Evolutionary conservation across 2,888 invertebrate genomes (phyloP).

Genomic region (Gymnosoma rotundatum): DNA sequence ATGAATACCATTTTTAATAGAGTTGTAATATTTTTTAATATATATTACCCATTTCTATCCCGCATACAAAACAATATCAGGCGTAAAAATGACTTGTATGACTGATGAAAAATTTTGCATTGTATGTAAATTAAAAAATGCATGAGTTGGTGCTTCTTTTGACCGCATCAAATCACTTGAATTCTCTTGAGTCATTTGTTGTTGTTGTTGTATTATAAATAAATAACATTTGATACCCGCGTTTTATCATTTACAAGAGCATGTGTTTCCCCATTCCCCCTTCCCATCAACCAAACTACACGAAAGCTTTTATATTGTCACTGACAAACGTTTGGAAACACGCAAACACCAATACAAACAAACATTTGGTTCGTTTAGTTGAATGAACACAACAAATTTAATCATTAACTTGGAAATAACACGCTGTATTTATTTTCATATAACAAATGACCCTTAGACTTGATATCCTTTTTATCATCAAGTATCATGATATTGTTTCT

Average conservation of each 20-base stretch:
- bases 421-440: slow-evolving; percentile 47
- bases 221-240: slow-evolving; percentile 1
- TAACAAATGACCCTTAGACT: slow-evolving; percentile 56
- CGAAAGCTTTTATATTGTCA: slow-evolving; percentile 6
- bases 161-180: neutral
- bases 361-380: slow-evolving; percentile 41
- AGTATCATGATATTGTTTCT: slow-evolving; percentile 17
- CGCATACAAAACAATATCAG: neutral
- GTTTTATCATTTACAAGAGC: slow-evolving; percentile 6
- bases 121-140: neutral
- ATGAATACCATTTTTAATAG: too few relatives aligned
- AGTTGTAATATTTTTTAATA: neutral
- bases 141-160: neutral
- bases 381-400: slow-evolving; percentile 49
- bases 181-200: slow-evolving; percentile 20
- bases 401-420: slow-evolving; percentile 55
- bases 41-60: neutral
- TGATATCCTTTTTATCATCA: slow-evolving; percentile 52
- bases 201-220: neutral
- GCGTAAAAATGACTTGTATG: neutral
- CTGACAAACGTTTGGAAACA: neutral
- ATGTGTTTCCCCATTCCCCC: too few relatives aligned
- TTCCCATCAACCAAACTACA: neutral
- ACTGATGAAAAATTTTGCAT: neutral
- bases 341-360: slow-evolving; percentile 1